These are phyloP conservation scores for Melieria picta DNA, from an alignment of 2,888 invertebrate species.

Conservation along the genomic window DNA sequence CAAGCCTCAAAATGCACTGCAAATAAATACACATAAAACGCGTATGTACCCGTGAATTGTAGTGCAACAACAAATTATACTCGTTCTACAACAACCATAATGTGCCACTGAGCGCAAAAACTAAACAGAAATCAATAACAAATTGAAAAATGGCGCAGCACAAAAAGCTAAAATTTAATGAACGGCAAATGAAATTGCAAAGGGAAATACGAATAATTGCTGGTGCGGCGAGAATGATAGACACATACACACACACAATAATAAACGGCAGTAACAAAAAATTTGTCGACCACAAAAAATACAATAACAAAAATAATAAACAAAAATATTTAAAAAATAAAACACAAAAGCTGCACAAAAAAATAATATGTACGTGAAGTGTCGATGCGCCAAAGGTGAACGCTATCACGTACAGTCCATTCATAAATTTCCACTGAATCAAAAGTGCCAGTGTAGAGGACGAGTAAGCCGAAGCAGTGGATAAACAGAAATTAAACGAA, in stretches of 20 bases:
- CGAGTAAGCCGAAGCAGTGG: constrained; percentile 46
- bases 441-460: constrained; percentile 35
- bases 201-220: too few relatives aligned
- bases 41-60: too few relatives aligned
- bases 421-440: constrained; percentile 46
- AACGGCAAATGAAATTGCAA: too few relatives aligned
- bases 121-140: too few relatives aligned
- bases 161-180: too few relatives aligned
- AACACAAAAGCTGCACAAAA: constrained; percentile 2
- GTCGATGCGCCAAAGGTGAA: not conserved
- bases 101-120: too few relatives aligned
- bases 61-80: too few relatives aligned
- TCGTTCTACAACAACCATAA: too few relatives aligned
- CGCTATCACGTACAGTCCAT: constrained; percentile 42
- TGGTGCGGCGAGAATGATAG: too few relatives aligned
- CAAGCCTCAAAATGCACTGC: too few relatives aligned
- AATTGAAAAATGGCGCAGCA: too few relatives aligned
- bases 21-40: too few relatives aligned
- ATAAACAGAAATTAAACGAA: not conserved
- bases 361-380: constrained; percentile 13
- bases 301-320: not conserved
- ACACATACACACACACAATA: not conserved
- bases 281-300: constrained; percentile 16
- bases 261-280: constrained; percentile 15
- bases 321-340: not conserved